Conservation (phyloP, 2,113 vertebrate genomes). For the Aldabrachelys gigantea region DNA sequence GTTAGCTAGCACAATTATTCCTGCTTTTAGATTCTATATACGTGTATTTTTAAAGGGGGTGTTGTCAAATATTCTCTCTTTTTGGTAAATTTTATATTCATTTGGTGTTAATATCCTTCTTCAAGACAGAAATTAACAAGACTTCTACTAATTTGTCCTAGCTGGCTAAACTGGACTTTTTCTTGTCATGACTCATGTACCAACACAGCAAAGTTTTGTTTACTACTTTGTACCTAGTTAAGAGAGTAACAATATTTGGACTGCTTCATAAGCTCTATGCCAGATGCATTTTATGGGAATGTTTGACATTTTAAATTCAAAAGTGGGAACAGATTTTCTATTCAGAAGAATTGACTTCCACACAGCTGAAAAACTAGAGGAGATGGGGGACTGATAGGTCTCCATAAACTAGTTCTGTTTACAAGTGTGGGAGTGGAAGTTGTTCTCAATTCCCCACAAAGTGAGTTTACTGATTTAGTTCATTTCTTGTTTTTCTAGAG, state of each 20-base stretch:
- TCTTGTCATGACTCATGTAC: neutral
- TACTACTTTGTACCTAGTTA: neutral
- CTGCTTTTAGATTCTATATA: neutral
- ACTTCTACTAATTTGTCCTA: neutral
- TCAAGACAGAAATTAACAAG: neutral
- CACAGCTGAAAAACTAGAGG: neutral
- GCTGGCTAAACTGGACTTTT: neutral
- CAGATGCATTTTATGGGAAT: neutral
- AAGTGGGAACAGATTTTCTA: neutral
- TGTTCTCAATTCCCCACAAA: neutral
- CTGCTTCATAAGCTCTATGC: neutral
- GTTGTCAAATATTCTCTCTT: neutral
- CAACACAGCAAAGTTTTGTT: neutral
- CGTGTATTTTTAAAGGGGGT: neutral
- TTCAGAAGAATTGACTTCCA: neutral
- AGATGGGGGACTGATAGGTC: neutral
- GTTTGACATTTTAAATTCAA: neutral
- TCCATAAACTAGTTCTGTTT: neutral
- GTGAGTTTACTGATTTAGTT: neutral
- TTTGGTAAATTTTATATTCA: neutral
- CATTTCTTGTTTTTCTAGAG: neutral
- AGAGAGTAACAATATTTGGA: neutral
- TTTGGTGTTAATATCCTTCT: neutral
- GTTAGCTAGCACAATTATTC: neutral
- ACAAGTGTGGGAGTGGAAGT: neutral